phyloP scores from a whole-genome alignment of 2,888 invertebrate genomes.

The Meiosimyza platycephala region DNA sequence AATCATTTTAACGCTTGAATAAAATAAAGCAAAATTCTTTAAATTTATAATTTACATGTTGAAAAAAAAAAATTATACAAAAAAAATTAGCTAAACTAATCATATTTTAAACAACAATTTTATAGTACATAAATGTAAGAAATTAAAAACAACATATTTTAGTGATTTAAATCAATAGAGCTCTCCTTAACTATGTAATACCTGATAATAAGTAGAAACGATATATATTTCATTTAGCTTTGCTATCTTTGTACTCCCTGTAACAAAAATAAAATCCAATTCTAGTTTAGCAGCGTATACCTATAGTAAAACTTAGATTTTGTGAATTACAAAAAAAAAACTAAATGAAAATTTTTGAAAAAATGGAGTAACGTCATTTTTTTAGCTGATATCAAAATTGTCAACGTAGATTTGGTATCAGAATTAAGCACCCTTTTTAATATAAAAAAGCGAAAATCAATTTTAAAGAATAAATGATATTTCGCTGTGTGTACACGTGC shows the following conservation, averaged over 20 bases:
- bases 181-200: too few relatives aligned
- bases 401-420: slow-evolving; percentile 67
- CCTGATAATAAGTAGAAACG: not conserved
- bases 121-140: too few relatives aligned
- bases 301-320: slow-evolving; percentile 1
- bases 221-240: not conserved
- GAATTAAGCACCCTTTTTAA: slow-evolving; percentile 61
- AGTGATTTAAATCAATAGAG: too few relatives aligned
- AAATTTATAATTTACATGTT: too few relatives aligned
- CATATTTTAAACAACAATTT: too few relatives aligned
- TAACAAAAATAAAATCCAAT: not conserved
- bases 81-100: too few relatives aligned
- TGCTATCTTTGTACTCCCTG: not conserved
- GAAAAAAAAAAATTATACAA: too few relatives aligned
- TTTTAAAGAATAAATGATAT: not conserved
- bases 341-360: not conserved
- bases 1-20: too few relatives aligned
- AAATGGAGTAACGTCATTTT: slow-evolving; percentile 62
- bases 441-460: slow-evolving; percentile 9
- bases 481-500: not conserved
- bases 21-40: too few relatives aligned
- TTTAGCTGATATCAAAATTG: slow-evolving; percentile 67
- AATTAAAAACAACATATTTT: too few relatives aligned
- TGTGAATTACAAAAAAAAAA: not conserved
- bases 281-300: not conserved